Evolutionary conservation across 2,113 vertebrate genomes (phyloP), one percentile per base, ranked within the genome.

Genomic region (Hiodon tergisus): DNA sequence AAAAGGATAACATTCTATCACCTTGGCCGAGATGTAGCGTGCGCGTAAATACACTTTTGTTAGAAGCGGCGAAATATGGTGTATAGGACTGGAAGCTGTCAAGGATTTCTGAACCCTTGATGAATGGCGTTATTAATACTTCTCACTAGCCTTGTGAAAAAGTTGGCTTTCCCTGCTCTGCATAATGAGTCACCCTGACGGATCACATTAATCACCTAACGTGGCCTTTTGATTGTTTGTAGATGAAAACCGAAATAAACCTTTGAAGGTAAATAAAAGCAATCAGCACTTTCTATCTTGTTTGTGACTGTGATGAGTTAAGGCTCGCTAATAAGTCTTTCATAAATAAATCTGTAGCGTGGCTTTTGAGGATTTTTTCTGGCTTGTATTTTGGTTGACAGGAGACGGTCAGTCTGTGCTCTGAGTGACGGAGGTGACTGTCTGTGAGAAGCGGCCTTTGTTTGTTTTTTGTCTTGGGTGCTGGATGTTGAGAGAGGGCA

Each of bases 401-500:
- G 61, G 61, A 63, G 61, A 47, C 63, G 3, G 67, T 5, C 48
- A 52, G 67, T 17, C 67, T 54, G 51, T 51, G 50, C 4, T 3
- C n/a, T 52, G 50, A n/a, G 67, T 50, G 10, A 47, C 47, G 2
- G 67, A 68, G 71, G 71, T 50, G 14, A 50, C 0, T 3, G 5
- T 47, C 52, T 55, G 31, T 74, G 17, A 58, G 72, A 48, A 48
- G 16, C 10, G 3, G 7, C 31, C 51, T 70, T 50, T 54, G 62
- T 67, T 59, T 53, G 63, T 73, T 67, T 73, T 58, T 50, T 6
- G 6, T 58, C 61, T 8, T 6, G 62, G 70, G 70, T 4, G 13
- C 3, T 31, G n/a, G 60, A 63, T 16, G 67, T 50, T 57, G n/a
- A 59, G 50, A 47, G 61, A 6, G 72, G 77, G 69, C 85, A 88